Evolutionary conservation across 2,113 vertebrate species (phyloP).

Genomic region (Sebastes schlegelii): DNA sequence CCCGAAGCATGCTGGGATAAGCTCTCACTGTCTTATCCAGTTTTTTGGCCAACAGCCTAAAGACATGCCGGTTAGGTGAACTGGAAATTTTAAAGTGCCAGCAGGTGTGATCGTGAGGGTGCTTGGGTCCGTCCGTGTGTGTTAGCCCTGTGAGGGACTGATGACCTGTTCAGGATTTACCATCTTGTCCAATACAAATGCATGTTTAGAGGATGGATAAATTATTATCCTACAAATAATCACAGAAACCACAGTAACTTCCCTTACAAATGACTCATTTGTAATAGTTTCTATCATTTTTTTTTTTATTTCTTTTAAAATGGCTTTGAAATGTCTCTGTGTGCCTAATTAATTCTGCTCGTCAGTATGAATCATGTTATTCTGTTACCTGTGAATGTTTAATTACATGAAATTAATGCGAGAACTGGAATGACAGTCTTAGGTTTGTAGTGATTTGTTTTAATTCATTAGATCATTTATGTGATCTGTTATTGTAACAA

Average conservation of each 20-base stretch:
- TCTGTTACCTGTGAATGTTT: not conserved
- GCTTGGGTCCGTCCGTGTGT: not conserved
- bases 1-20: conserved; percentile 15
- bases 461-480: not conserved
- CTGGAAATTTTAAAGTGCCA: not conserved
- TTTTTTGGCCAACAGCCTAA: not conserved
- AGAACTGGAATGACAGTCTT: not conserved
- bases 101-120: not conserved
- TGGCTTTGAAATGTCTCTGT: not conserved
- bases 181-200: not conserved
- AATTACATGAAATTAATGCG: not conserved
- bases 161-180: not conserved
- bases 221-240: not conserved
- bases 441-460: not conserved
- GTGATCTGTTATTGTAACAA: not conserved
- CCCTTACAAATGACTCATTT: not conserved
- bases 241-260: not conserved
- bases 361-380: not conserved
- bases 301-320: not conserved
- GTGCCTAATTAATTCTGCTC: too few relatives aligned
- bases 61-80: not conserved
- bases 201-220: not conserved
- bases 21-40: not conserved
- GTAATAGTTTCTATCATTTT: too few relatives aligned
- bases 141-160: not conserved